Conservation (phyloP, 2,888 invertebrate genomes). For the Pseudeuparius sepicola region DNA sequence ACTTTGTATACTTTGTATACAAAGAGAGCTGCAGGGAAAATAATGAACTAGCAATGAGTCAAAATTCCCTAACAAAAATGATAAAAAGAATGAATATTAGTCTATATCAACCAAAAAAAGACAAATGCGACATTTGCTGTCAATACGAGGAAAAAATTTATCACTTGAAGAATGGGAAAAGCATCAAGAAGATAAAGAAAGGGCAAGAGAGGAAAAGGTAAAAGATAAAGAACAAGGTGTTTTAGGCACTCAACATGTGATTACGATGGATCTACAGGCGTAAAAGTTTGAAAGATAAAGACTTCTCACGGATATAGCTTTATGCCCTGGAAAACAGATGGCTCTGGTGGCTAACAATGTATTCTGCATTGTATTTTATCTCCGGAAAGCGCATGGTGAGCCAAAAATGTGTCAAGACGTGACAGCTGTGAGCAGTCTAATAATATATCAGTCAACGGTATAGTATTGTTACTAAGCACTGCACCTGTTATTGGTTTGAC, state of each 20-base stretch:
- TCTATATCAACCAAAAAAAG: slow-evolving; percentile 24
- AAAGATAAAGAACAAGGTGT: not conserved
- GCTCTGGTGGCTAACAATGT: too few relatives aligned
- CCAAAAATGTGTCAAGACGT: too few relatives aligned
- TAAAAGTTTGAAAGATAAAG: too few relatives aligned
- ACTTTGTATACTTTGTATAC: slow-evolving; percentile 10
- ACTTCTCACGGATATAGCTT: too few relatives aligned
- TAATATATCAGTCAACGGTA: too few relatives aligned
- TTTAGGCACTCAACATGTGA: not conserved
- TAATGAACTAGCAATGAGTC: slow-evolving; percentile 8
- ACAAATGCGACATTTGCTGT: slow-evolving; percentile 23
- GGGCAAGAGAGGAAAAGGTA: slow-evolving; percentile 2
- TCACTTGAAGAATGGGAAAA: not conserved
- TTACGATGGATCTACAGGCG: slow-evolving; percentile 3
- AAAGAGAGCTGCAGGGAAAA: slow-evolving; percentile 6
- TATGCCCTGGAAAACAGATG: too few relatives aligned
- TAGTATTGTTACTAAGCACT: slow-evolving; percentile 20
- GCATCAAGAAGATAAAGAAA: slow-evolving; percentile 1
- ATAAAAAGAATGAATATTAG: slow-evolving; percentile 21
- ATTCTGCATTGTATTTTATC: too few relatives aligned
- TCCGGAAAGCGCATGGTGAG: too few relatives aligned
- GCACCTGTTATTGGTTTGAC: slow-evolving; percentile 25
- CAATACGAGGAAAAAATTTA: slow-evolving; percentile 23
- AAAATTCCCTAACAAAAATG: slow-evolving; percentile 12
- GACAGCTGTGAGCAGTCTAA: too few relatives aligned